These are phyloP conservation scores for Tetramorium parvispinum DNA, from an alignment of 1,140 invertebrate genomes.

Conservation along the genomic window DNA sequence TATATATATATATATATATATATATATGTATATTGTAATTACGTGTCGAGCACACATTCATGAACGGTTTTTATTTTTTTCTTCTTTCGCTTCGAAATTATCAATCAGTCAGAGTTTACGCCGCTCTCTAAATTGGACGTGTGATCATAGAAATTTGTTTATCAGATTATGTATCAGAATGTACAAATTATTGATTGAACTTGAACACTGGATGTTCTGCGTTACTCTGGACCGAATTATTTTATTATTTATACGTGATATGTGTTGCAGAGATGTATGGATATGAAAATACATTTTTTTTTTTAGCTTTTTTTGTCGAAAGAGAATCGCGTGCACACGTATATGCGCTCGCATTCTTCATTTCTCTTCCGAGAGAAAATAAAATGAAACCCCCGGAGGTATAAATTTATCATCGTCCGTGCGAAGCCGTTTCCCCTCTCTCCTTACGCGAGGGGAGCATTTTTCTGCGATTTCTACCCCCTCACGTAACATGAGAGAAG, in stretches of 20 bases:
- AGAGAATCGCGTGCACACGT: not conserved
- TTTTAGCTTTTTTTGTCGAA: constrained; percentile 39
- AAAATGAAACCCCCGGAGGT: constrained; percentile 38
- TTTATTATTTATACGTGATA: constrained; percentile 27
- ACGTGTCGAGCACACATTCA: not conserved
- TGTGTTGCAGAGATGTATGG: constrained; percentile 31
- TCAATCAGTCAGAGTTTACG: not conserved
- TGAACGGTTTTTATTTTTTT: not conserved
- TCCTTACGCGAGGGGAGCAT: constrained; percentile 38
- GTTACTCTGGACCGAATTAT: constrained; percentile 20
- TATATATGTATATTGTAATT: not conserved
- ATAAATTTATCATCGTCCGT: constrained; percentile 43
- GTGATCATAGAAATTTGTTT: constrained; percentile 59
- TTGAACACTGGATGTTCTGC: constrained; percentile 35
- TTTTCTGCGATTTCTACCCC: constrained; percentile 73
- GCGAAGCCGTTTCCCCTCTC: not conserved
- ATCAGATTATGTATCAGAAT: constrained; percentile 5
- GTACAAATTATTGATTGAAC: constrained; percentile 30
- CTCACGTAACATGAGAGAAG: constrained; percentile 33
- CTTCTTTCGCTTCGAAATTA: not conserved
- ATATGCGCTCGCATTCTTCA: not conserved
- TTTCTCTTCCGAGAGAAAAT: constrained; percentile 12
- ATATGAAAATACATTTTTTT: constrained; percentile 42
- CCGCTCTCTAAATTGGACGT: constrained; percentile 55
- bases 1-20: too few species aligned